phyloP scores from a whole-genome alignment of 53 echinoderm and acorn worm species.

The Paracentrotus lividus region DNA sequence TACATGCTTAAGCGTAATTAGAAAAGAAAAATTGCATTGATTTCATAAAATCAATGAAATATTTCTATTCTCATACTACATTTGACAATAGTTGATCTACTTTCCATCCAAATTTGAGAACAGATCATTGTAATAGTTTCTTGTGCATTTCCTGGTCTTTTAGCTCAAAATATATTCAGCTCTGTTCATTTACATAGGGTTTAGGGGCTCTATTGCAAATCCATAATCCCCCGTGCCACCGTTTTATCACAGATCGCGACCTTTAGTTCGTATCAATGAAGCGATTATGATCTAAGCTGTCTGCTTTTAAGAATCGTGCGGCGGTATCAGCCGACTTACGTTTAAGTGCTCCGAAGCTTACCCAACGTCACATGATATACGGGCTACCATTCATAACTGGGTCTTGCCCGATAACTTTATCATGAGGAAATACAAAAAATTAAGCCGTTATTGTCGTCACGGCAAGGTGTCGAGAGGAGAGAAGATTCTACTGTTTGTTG shows the following conservation, averaged over 20 bases:
- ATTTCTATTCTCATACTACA: neutral
- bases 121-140: neutral
- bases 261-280: slow-evolving; percentile 63
- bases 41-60: neutral
- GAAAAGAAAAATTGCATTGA: neutral
- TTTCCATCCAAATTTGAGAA: neutral
- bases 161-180: slow-evolving; percentile 42
- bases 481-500: slow-evolving; percentile 33
- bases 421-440: slow-evolving; percentile 44
- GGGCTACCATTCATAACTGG: slow-evolving; percentile 58
- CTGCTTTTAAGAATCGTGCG: slow-evolving; percentile 58
- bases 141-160: slow-evolving; percentile 17
- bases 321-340: slow-evolving; percentile 48
- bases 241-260: slow-evolving; percentile 50
- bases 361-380: slow-evolving; percentile 44
- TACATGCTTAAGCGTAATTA: neutral
- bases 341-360: slow-evolving; percentile 67
- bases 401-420: neutral
- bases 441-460: slow-evolving; percentile 35
- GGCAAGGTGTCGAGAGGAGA: slow-evolving; percentile 21
- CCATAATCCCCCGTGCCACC: slow-evolving; percentile 52
- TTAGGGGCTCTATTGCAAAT: slow-evolving; percentile 25
- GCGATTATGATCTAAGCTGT: slow-evolving; percentile 66
- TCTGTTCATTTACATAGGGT: slow-evolving; percentile 45
- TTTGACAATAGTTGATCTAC: neutral